Evolutionary conservation across 2,888 invertebrate species (phyloP), one percentile per base, ranked within the genome.

Genomic region (Catocala nupta): DNA sequence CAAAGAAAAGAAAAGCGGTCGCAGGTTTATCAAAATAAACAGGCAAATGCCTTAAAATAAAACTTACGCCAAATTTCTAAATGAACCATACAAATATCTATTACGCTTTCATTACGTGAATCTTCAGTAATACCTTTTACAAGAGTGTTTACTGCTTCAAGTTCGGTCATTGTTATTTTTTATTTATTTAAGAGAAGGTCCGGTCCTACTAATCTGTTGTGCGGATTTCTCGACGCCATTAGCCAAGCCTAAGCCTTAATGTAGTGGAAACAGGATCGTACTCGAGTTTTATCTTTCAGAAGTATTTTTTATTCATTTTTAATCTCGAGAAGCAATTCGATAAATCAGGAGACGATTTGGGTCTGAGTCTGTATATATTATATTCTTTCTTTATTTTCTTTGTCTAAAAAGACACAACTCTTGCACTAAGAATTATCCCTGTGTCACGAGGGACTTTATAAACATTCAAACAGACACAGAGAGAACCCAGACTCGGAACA

Each of bases 261-360:
- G 71, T 77, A 73, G 65, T 76, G 77, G 74, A 73, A 73, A 64
- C 56, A 59, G 47, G 48, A 65, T 61, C 58, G 69, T 64, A 62
- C 63, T 68, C 65, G 48, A 66, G 60, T 68, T 73, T 73, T 74
- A 74, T 77, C 68, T 68, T 63, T 60, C 57, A 55, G 60, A 65
- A 73, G 65, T 59, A 47, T 67, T 68, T 63, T 77, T 78, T 75
- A 78, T 75, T 73, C 67, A 65, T 75, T 75, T 73, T 70, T 77
- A 77, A 77, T 70, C 70, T 73, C 50, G 47, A 57, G 55, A 49
- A 45, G 59, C 57, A 34, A 36, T 56, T 63, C 55, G 53, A 59
- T 64, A 49, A 66, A 68, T 68, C 65, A 63, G 55, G 48, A 63
- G 59, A 55, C 58, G 57, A 71, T 64, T 67, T 13, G 44, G 44